Evolutionary conservation across 2,113 vertebrate species (phyloP), one percentile per base, ranked within the genome.

Genomic region (Calypte anna): DNA sequence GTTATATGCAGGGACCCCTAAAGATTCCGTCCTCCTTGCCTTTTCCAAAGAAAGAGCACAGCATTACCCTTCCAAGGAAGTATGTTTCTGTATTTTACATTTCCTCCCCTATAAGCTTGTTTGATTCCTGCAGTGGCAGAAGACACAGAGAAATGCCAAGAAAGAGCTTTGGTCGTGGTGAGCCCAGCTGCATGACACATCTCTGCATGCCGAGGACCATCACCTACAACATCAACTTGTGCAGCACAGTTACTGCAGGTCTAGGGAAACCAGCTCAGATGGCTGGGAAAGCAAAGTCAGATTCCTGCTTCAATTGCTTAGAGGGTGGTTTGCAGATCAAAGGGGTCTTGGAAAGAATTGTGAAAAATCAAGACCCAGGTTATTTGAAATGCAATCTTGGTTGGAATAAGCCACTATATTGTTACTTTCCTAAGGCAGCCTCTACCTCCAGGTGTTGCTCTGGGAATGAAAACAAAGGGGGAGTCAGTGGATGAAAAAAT

Each of bases 371-470:
- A 87, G 51, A 70, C 57, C 36, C 43, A 36, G 30, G 69, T 73
- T 77, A 66, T 50, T 73, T 76, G 64, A 80, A 96, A 96, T 27
- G 66, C 58, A 93, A 2, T 64, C 74, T 48, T 38, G 6, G 53
- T 1, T 46, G 30, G 58, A 90, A 61, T 50, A 84, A 88, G 57
- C 20, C 77, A 25, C 76, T 1, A 1, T 9, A 38, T 93, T 74
- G 76, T 87, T 97, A 77, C 73, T 84, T 95, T 92, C 67, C 89
- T 64, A 51, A 88, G 82, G 75, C 79, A 91, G 70, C 38, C 61
- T 13, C 50, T 40, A 28, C 69, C 38, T 58, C 70, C 93, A 94
- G 89, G 76, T 88, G 75, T 46, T 93, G 58, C 46, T 82, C 55
- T 69, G 82, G 74, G 81, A 96, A 93, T 57, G 63, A 21, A 79